Base-by-base conservation (phyloP, 1,140 invertebrate genomes). In the Euura saliciscinereae region DNA sequence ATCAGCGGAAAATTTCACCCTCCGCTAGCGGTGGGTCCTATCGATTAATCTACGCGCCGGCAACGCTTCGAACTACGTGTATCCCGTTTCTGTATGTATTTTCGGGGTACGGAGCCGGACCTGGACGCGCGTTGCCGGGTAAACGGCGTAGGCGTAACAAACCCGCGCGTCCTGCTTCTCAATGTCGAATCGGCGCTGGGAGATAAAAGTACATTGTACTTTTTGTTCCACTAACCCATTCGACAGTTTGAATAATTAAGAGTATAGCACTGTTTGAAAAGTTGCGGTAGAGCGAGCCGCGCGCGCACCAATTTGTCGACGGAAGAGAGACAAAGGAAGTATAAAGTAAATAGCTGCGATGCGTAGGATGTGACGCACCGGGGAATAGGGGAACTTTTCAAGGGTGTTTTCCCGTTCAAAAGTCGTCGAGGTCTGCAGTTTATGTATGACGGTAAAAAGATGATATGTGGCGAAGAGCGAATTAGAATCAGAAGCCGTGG, bases 1-100 rank as follows among this genome's bases (percentile, higher is more conserved):
- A 59, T 59, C 51, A 59, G 51, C 51, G 51, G 51, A 59, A 59
- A 59, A 59, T 59, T 59, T 59, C 51, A 59, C 51, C 51, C 51
- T 59, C 51, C 6, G 51, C 8, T 59, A 59, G 51, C 51, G 51
- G 51, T 28, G 28, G 51, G 51, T 59, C 51, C 51, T 59, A 59
- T 59, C 51, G 51, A 59, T 59, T 59, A 59, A 59, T 59, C 51
- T 59, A 59, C 51, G 51, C 51, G 51, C 51, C 51, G 28, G 28
- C 28, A 59, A 8, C 51, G 51, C 51, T 59, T 59, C 51, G 51
- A 59, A 2, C 13, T 28, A 28, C 28, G 28, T 28, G 28, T 28
- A 28, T 28, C 28, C 8, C 51, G 51, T 59, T 59, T 59, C 13
- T n/a, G 10, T 59, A 11, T 59, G 51, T 59, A n/a, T 59, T 8